Conservation (phyloP, 2,797 vertebrate species). For the Anas acuta region DNA sequence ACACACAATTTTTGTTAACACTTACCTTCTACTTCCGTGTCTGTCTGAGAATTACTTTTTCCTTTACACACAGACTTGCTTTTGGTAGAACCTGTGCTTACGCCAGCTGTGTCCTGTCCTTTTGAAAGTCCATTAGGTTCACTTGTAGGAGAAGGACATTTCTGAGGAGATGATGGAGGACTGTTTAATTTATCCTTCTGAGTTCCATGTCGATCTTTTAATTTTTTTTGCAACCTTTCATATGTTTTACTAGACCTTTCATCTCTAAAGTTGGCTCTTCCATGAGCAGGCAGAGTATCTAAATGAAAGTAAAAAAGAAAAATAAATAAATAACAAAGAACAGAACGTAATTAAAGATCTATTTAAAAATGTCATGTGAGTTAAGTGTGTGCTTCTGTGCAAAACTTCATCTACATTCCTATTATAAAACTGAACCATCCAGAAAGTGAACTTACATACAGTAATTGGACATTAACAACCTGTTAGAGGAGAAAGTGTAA, state of each 20-base stretch:
- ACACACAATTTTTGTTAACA: neutral
- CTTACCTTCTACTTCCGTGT: conserved; percentile 85
- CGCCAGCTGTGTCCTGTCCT: conserved; percentile 74
- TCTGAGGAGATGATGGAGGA: conserved; percentile 92
- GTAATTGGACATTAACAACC: neutral
- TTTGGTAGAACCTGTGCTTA: conserved; percentile 75
- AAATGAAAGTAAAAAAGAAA: conserved; percentile 40
- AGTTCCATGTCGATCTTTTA: conserved; percentile 91
- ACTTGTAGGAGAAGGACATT: conserved; percentile 84
- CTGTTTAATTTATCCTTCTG: conserved; percentile 90
- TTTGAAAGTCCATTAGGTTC: conserved; percentile 88
- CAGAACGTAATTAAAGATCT: neutral
- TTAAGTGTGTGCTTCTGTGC: neutral
- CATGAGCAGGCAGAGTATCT: conserved; percentile 90
- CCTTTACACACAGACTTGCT: conserved; percentile 81
- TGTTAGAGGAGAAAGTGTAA: neutral
- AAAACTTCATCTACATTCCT: neutral
- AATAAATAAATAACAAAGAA: neutral
- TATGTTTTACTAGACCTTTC: conserved; percentile 95
- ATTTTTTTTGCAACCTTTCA: conserved; percentile 94
- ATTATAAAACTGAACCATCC: neutral
- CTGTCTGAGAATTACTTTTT: conserved; percentile 74
- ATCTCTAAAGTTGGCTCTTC: conserved; percentile 90
- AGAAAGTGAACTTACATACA: neutral
- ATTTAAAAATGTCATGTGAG: neutral